These are phyloP conservation scores for Timandra comae DNA, from an alignment of 2,888 invertebrate species.

Conservation along the genomic window DNA sequence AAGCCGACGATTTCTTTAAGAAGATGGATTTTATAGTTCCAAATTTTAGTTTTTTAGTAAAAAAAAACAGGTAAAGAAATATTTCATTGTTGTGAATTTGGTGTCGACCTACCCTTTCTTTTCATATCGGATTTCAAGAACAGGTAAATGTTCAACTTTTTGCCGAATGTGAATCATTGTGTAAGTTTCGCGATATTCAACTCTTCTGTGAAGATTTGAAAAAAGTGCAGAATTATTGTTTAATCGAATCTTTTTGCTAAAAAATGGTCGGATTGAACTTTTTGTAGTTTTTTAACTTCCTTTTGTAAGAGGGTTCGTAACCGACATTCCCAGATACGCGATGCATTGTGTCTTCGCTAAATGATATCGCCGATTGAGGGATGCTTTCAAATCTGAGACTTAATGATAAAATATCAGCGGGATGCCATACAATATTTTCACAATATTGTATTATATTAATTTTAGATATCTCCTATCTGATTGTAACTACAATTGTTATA, in stretches of 20 bases:
- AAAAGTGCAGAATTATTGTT: conserved; percentile 59
- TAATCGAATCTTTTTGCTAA: conserved; percentile 61
- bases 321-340: conserved; percentile 72
- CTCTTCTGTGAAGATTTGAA: conserved; percentile 56
- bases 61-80: conserved; percentile 59
- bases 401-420: conserved; percentile 73
- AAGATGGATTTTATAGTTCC: conserved; percentile 53
- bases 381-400: conserved; percentile 51
- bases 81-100: conserved; percentile 48
- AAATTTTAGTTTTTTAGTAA: conserved; percentile 50
- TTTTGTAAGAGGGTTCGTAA: conserved; percentile 64
- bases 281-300: conserved; percentile 65
- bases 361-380: conserved; percentile 50
- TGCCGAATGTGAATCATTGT: conserved; percentile 58
- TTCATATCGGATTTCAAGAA: conserved; percentile 70
- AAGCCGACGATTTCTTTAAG: conserved; percentile 61
- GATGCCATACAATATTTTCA: conserved; percentile 60
- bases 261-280: conserved; percentile 55
- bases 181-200: conserved; percentile 64
- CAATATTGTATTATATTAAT: conserved; percentile 57
- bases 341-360: conserved; percentile 60
- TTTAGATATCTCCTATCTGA: no score
- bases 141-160: conserved; percentile 70
- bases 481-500: no score
- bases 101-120: conserved; percentile 69